Evolutionary conservation across 2,888 invertebrate genomes (phyloP).

Genomic region (Apamea epomidion): DNA sequence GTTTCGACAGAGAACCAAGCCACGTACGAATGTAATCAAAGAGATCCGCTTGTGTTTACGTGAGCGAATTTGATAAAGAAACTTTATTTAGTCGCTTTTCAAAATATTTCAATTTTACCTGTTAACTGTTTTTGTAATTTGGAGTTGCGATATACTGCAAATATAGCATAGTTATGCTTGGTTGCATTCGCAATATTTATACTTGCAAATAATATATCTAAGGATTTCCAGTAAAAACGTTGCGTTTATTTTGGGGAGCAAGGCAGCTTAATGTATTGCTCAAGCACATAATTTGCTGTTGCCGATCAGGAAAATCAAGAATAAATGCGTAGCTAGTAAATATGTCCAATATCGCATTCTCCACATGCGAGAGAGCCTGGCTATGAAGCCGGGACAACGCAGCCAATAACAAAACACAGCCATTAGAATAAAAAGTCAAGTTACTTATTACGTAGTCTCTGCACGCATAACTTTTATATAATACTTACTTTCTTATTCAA

Average conservation of each 20-base stretch:
- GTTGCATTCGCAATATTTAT: background rate
- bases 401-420: conserved; percentile 50
- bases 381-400: conserved; percentile 46
- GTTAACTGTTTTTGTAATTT: conserved; percentile 9
- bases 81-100: conserved; percentile 65
- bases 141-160: background rate
- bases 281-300: conserved; percentile 12
- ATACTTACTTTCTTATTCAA: conserved; percentile 65
- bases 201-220: background rate
- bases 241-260: background rate
- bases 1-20: conserved; percentile 75
- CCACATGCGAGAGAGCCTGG: conserved; percentile 36
- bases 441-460: conserved; percentile 56
- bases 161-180: background rate
- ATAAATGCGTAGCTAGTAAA: conserved; percentile 41
- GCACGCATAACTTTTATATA: conserved; percentile 62
- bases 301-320: conserved; percentile 42
- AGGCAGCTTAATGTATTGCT: conserved; percentile 6
- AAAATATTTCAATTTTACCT: conserved; percentile 42
- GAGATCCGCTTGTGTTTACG: conserved; percentile 82
- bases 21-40: conserved; percentile 83
- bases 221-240: background rate
- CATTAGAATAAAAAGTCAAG: conserved; percentile 60
- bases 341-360: conserved; percentile 44
- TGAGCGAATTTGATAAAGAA: conserved; percentile 76